Evolutionary conservation across 2,888 invertebrate genomes (phyloP), one percentile per base, ranked within the genome.

Genomic region (Tetrapedia diversipes): DNA sequence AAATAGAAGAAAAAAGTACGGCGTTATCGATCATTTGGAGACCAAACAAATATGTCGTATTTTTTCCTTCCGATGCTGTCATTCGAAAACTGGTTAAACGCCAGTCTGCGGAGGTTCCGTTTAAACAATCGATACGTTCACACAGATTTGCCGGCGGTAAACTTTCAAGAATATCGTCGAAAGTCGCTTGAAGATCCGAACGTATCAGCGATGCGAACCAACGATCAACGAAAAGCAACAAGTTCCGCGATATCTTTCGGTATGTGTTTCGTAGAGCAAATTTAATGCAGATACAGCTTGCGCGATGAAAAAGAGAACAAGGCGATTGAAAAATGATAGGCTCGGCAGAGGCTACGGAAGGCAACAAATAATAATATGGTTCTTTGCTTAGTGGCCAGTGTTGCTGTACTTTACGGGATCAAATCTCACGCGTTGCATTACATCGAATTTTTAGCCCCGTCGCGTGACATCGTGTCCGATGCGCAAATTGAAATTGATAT

Each of bases 401-500:
- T 95, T 0, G 92, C 93, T 49, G 93, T 92, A 16, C 90, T 94
- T 2, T 96, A 96, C 87, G 92, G 91, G 0, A 92, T 93, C 4
- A 97, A 97, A 92, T 87, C 93, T 4, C 86, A 94, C 29, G 90
- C 94, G 8, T 89, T 92, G n/a, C 94, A 94, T 60, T 93, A 94
- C 60, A 89, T 96, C 2, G 77, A 88, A 16, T 94, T 90, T 68
- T 93, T 97, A 94, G 92, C 93, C 29, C 94, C 96, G 1, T 93
- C 96, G 1, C 95, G 95, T 37, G 97, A 97, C 87, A 95, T 96
- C 4, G 88, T 96, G 53, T 97, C 97, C 2, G 73, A 96, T 87
- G 95, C 97, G n/a, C 93, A 95, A 81, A 94, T 96, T 75, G 97
- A 97, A 93, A 93, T 97, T 43, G 95, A 95, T 79, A 91, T 97